phyloP scores from a whole-genome alignment of 2,113 vertebrate species.

The Scartelaos histophorus region DNA sequence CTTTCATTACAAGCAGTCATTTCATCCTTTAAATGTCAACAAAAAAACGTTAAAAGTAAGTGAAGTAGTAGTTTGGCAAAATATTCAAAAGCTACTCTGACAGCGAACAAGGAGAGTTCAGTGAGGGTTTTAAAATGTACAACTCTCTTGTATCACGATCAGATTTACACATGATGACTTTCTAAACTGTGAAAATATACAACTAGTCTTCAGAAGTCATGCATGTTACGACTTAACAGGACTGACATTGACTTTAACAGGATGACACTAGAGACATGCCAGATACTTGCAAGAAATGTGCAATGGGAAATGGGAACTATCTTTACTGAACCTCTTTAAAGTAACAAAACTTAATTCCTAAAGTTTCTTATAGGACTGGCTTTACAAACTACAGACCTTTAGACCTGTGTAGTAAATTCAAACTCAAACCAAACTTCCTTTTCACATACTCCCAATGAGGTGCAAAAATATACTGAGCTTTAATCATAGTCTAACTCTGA shows the following conservation, averaged over 20 bases:
- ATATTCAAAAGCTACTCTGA: not conserved
- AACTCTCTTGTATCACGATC: slow-evolving; percentile 8
- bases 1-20: not conserved
- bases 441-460: not conserved
- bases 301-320: not conserved
- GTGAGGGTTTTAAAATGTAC: not conserved
- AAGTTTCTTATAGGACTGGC: not conserved
- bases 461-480: not conserved
- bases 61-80: not conserved
- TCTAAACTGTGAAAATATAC: slow-evolving; percentile 7
- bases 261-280: slow-evolving; percentile 23
- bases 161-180: slow-evolving; percentile 5
- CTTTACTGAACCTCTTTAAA: not conserved
- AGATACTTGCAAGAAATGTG: not conserved
- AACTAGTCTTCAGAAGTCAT: slow-evolving; percentile 33
- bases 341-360: not conserved
- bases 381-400: not conserved
- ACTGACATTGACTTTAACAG: slow-evolving; percentile 12
- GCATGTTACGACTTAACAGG: slow-evolving; percentile 38
- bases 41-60: not conserved
- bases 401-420: not conserved
- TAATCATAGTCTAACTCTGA: not conserved
- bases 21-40: not conserved
- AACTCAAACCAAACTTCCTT: not conserved
- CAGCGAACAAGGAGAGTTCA: no score